Conservation (phyloP, 2,888 invertebrate species). For the Drosophila recens region DNA sequence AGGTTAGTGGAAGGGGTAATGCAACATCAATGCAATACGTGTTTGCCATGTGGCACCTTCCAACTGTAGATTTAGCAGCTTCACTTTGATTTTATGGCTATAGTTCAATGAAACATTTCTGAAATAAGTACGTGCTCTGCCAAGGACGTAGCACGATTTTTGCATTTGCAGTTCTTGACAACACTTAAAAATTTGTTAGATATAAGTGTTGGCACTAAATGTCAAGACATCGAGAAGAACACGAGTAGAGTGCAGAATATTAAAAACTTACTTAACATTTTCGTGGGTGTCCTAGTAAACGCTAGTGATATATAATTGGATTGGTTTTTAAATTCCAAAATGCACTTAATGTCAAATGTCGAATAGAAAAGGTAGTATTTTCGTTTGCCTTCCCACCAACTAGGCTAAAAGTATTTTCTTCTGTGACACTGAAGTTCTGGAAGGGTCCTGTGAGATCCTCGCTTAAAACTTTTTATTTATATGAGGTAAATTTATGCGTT, state of each 20-base stretch:
- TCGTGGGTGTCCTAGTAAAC: not conserved
- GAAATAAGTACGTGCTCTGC: slow-evolving; percentile 64
- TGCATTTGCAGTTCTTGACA: slow-evolving; percentile 20
- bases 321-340: too few species aligned
- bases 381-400: too few species aligned
- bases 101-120: slow-evolving; percentile 53
- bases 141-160: slow-evolving; percentile 16
- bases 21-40: slow-evolving; percentile 64
- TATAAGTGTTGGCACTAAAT: not conserved
- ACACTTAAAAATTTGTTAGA: slow-evolving; percentile 22
- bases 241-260: not conserved
- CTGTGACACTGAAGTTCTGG: too few species aligned
- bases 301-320: not conserved
- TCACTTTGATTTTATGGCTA: slow-evolving; percentile 64
- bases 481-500: too few species aligned
- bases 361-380: not conserved
- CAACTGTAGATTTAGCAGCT: slow-evolving; percentile 26
- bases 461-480: not conserved
- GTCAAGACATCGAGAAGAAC: not conserved
- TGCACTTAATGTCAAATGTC: not conserved
- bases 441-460: not conserved
- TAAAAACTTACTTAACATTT: not conserved
- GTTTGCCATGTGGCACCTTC: slow-evolving; percentile 55
- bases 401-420: too few species aligned
- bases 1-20: too few species aligned